Conservation (phyloP, 2,113 vertebrate species). For the Xenopus tropicalis region UCB_Xtro_10.0 CM004450.2:94716001-94716500, state of each 20-base stretch:
- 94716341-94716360: slow-evolving; percentile 14
- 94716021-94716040: slow-evolving; percentile 61
- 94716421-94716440: slow-evolving; percentile 1
- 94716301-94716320: slow-evolving; percentile 31
- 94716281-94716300: slow-evolving; percentile 24
- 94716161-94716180: slow-evolving; percentile 59
- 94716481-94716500: neutral
- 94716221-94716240: slow-evolving; percentile 54
- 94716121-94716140: slow-evolving; percentile 62
- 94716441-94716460: slow-evolving; percentile 5
- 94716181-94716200: slow-evolving; percentile 55
- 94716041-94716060: slow-evolving; percentile 67
- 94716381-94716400: slow-evolving; percentile 30
- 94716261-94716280: slow-evolving; percentile 44
- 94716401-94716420: slow-evolving; percentile 7
- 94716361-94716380: slow-evolving; percentile 22
- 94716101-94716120: slow-evolving; percentile 61
- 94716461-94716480: neutral
- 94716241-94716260: slow-evolving; percentile 46
- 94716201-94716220: slow-evolving; percentile 61
- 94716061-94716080: slow-evolving; percentile 61
- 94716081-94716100: slow-evolving; percentile 65
- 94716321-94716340: slow-evolving; percentile 33
- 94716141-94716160: slow-evolving; percentile 61
- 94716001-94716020: slow-evolving; percentile 50